phyloP scores from a whole-genome alignment of 1,140 invertebrate genomes.

The Drosophila subpulchrella region DNA sequence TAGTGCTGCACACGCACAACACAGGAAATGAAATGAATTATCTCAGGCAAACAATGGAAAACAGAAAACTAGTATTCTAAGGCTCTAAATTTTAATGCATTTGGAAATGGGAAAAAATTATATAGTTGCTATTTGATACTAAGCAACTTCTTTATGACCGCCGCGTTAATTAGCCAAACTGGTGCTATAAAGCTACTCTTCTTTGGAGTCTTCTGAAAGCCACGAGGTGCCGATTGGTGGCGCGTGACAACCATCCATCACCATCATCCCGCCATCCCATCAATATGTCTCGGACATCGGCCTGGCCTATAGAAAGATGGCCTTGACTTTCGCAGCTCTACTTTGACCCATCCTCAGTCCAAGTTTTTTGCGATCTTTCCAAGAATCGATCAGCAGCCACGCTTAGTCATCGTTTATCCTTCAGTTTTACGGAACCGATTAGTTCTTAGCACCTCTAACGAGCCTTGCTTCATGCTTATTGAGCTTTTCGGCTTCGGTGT shows the following conservation, averaged over 20 bases:
- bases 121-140: constrained; percentile 51
- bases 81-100: constrained; percentile 55
- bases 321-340: constrained; percentile 27
- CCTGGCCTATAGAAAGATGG: not conserved
- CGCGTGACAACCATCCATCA: constrained; percentile 52
- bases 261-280: constrained; percentile 10
- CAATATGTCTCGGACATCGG: constrained; percentile 1
- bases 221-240: constrained; percentile 41
- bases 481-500: constrained; percentile 28
- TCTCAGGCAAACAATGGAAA: constrained; percentile 36
- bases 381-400: constrained; percentile 30
- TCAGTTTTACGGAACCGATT: constrained; percentile 72
- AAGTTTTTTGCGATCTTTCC: constrained; percentile 32
- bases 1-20: constrained; percentile 58
- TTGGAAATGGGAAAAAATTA: constrained; percentile 54
- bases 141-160: constrained; percentile 39
- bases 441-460: constrained; percentile 62
- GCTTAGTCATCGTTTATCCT: constrained; percentile 54
- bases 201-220: not conserved
- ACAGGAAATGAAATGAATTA: constrained; percentile 71
- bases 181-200: constrained; percentile 46
- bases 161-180: constrained; percentile 63
- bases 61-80: constrained; percentile 64
- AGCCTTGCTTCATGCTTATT: constrained; percentile 45
- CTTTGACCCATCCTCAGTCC: constrained; percentile 6